Evolutionary conservation across 1,140 invertebrate species (phyloP).

Genomic region (Melanaphis sacchari): DNA sequence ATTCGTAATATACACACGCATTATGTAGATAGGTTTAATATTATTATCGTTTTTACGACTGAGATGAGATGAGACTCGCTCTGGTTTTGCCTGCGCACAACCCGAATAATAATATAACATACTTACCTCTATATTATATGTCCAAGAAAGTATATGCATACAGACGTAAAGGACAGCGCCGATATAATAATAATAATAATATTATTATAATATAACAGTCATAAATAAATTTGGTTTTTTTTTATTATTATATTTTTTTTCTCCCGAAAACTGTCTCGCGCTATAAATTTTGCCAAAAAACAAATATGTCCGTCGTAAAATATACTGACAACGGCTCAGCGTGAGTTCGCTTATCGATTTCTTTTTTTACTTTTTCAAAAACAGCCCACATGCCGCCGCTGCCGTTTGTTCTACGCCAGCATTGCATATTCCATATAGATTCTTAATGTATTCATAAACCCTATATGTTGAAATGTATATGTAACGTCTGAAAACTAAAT

Average conservation of each 20-base stretch:
- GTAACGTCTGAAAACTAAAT: neutral
- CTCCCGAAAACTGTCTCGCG: constrained; percentile 21
- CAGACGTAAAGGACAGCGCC: neutral
- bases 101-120: constrained; percentile 8
- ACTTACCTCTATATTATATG: constrained; percentile 14
- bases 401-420: neutral
- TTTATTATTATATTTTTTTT: constrained; percentile 28
- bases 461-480: neutral
- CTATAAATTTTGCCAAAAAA: constrained; percentile 45
- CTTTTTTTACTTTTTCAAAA: constrained; percentile 8
- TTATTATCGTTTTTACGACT: neutral
- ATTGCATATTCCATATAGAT: neutral
- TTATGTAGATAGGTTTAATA: neutral
- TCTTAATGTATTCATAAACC: neutral
- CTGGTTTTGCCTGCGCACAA: neutral
- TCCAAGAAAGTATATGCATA: neutral
- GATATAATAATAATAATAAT: neutral
- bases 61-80: neutral
- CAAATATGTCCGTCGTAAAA: constrained; percentile 45
- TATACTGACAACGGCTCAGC: constrained; percentile 26
- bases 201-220: constrained; percentile 13
- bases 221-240: constrained; percentile 43
- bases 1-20: neutral
- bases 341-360: constrained; percentile 15
- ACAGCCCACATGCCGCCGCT: neutral